Base-by-base conservation (phyloP, 2,888 invertebrate genomes). In the Poecilus cupreus region DNA sequence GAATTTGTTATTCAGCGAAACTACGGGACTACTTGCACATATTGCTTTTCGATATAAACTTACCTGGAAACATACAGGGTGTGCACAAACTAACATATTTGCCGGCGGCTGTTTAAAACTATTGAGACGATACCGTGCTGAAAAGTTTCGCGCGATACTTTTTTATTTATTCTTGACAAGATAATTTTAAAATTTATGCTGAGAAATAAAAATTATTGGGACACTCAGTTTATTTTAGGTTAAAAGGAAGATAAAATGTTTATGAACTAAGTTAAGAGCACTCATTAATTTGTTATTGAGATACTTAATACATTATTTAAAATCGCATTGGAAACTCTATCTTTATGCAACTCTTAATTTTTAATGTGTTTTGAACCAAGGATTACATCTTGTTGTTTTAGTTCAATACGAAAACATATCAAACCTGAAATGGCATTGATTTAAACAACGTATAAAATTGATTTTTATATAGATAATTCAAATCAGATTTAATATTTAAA, bases 1-100 rank as follows among this genome's bases (percentile, higher is more conserved):
- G 18, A 68, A 68, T 68, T 68, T 68, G 64, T 68, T 68, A 68
- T 68, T 68, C 64, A 37, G 64, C 11, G 22, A 68, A 68, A 68
- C 37, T 68, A 68, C n/a, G 16, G 5, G 13, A 51, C 51, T 18
- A 51, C 16, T 18, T 51, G 16, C 20, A 51, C 32, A 37, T 68
- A 68, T 68, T 68, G 39, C 64, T 68, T 18, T 11, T 13, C 64
- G 64, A 68, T 68, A 68, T 37, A 39, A 37, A 18, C 5, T 68
- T 32, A 60, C 32, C 60, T 60, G 24, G 26, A 6, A 60, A 16
- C 26, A 54, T 26, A 60, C 32, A 26, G 16, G 6, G 0, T 60
- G 13, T 13, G n/a, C 10, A 4, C 0, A 60, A 60, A 60, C 24
- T 60, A 26, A 60, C 37, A 39, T 37, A 18, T 20, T 16, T 13